Evolutionary conservation across 2,888 invertebrate species (phyloP).

Genomic region (Eupithecia inturbata): DNA sequence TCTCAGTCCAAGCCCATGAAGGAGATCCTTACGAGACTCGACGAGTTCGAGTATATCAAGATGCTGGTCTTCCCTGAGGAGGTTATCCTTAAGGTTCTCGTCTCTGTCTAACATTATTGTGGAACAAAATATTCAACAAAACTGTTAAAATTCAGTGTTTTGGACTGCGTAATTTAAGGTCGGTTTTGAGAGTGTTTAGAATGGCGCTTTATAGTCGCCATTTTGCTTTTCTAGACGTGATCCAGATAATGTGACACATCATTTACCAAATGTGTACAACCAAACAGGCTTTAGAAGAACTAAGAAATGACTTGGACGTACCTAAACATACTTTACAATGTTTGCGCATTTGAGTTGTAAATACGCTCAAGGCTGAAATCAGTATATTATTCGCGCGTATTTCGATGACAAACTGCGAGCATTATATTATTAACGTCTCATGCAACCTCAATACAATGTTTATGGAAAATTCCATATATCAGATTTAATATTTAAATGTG

Average conservation of each 20-base stretch:
- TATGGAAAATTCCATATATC: neutral
- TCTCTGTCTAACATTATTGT: conserved; percentile 79
- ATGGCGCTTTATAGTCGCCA: neutral
- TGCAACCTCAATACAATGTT: neutral
- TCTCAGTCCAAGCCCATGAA: conserved; percentile 99
- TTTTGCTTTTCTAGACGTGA: neutral
- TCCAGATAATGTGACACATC: neutral
- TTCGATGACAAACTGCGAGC: neutral
- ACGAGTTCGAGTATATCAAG: conserved; percentile 98
- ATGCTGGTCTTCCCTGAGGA: conserved; percentile 98
- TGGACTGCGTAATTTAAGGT: neutral
- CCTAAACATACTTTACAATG: no score
- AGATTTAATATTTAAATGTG: neutral
- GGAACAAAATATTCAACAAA: conserved; percentile 68
- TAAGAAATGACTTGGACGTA: no score
- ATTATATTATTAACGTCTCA: neutral
- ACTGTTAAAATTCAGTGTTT: neutral
- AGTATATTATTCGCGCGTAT: no score
- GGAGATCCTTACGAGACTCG: conserved; percentile 97
- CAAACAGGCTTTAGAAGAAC: neutral
- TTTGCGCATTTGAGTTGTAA: no score
- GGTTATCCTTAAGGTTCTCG: conserved; percentile 94
- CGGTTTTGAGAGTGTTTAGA: neutral
- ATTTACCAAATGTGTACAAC: neutral
- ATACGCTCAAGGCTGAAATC: no score